Percentiles rank a stretch among this genome's conserved stretches.
phyloP scores from a whole-genome alignment of 2,113 vertebrate genomes.

The Chinchilla lanigera region DNA sequence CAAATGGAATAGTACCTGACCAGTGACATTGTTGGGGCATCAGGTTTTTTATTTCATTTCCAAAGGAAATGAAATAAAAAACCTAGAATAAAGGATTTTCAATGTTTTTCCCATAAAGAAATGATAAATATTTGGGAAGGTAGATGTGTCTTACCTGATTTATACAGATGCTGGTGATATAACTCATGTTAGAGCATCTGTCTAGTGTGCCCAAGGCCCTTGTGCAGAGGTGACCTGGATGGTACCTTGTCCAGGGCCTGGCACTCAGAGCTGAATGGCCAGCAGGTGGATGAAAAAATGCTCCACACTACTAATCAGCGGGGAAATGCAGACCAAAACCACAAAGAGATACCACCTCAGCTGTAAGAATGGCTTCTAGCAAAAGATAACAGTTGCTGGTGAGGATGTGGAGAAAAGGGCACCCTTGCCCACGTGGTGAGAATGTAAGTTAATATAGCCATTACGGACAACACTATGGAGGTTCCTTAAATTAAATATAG shows the following conservation, averaged over 20 bases:
- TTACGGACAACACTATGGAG: neutral
- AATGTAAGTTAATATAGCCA: neutral
- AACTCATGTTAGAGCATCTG: neutral
- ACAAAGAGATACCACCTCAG: neutral
- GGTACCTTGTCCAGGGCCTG: neutral
- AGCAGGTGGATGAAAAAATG: neutral
- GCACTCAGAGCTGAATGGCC: neutral
- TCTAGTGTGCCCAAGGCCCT: neutral
- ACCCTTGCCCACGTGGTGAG: neutral
- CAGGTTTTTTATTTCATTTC: too few species aligned
- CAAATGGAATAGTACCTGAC: fast-evolving
- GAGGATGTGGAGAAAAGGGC: neutral
- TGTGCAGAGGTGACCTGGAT: too few species aligned
- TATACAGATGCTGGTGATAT: neutral
- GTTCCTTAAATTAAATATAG: too few species aligned
- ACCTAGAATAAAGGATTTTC: neutral
- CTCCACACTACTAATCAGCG: neutral
- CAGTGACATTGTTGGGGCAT: too few species aligned
- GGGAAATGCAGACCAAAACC: neutral
- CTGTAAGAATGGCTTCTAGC: neutral
- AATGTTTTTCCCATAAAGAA: neutral
- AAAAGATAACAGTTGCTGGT: neutral
- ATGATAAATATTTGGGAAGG: neutral
- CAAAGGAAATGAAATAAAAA: neutral
- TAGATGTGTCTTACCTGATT: neutral